These are phyloP conservation scores for Sphenodon punctatus DNA, from an alignment of 2,797 vertebrate genomes.

Conservation along the genomic window DNA sequence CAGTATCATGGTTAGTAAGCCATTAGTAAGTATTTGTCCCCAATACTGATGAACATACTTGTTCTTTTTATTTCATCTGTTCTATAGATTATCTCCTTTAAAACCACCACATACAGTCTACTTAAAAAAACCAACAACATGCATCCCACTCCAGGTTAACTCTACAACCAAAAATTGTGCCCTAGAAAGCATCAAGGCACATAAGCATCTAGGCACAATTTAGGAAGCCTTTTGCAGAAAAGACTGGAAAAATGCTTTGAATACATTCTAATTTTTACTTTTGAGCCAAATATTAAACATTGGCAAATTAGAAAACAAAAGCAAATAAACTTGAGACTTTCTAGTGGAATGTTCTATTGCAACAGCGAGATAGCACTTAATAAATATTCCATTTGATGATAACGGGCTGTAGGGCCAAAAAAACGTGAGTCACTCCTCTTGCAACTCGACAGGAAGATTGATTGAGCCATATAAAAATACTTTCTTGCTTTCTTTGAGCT, in stretches of 20 bases:
- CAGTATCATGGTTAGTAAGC: background rate
- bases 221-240: background rate
- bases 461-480: background rate
- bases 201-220: background rate
- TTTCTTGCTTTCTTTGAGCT: too few relatives aligned
- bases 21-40: background rate
- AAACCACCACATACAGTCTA: background rate
- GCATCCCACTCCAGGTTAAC: background rate
- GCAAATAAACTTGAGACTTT: too few relatives aligned
- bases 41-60: background rate
- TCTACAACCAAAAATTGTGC: accelerated
- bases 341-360: background rate
- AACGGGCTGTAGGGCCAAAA: background rate
- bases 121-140: too few relatives aligned
- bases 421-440: too few relatives aligned
- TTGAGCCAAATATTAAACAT: background rate
- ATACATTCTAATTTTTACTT: background rate
- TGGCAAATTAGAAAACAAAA: background rate
- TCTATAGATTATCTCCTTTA: background rate
- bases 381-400: background rate
- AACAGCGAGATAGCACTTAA: too few relatives aligned
- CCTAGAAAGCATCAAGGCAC: background rate
- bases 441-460: background rate
- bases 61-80: background rate
- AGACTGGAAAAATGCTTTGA: background rate